Percentiles rank a stretch among this genome's conserved stretches.
Evolutionary conservation across 2,797 vertebrate genomes (phyloP).

Genomic region (Propithecus deckenii): DNA sequence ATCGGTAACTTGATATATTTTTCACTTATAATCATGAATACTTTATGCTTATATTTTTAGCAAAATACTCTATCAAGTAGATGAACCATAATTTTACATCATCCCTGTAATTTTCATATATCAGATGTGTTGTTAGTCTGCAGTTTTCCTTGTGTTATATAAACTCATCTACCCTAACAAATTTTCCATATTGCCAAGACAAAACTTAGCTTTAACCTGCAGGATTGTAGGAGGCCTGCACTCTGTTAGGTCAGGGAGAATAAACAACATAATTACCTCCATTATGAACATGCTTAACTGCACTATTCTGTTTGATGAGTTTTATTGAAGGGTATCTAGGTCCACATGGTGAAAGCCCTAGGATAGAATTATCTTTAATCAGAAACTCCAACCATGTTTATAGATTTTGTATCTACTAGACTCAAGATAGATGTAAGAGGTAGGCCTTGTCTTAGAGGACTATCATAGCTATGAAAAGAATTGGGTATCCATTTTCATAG

Average conservation of each 20-base stretch:
- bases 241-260: neutral
- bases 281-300: neutral
- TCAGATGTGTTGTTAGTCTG: neutral
- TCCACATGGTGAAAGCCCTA: neutral
- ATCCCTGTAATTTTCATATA: neutral
- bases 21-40: neutral
- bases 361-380: slow-evolving; percentile 22
- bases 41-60: neutral
- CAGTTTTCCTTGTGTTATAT: neutral
- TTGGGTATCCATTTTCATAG: neutral
- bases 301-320: neutral
- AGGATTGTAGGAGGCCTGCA: neutral
- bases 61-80: neutral
- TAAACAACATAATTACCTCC: neutral
- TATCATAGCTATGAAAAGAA: neutral
- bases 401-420: neutral
- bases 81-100: neutral
- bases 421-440: neutral
- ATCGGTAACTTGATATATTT: neutral
- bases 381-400: neutral
- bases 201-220: neutral
- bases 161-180: neutral
- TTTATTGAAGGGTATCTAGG: neutral
- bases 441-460: neutral
- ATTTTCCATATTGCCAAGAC: neutral